Base-by-base conservation (phyloP, 2,888 invertebrate species). In the Gastrophysa polygoni region DNA sequence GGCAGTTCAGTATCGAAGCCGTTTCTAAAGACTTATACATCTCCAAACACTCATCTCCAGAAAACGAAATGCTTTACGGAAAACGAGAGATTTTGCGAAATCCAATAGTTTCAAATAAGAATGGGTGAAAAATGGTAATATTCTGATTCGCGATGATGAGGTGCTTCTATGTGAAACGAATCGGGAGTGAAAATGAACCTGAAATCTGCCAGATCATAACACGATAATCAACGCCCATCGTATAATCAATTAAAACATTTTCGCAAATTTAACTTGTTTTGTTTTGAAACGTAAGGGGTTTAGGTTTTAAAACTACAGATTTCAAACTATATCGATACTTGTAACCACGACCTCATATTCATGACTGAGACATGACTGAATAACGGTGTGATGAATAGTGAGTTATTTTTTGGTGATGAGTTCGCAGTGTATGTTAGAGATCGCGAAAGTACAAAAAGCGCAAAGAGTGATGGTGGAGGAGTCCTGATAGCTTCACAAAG, bases 161-260 rank as follows among this genome's bases (percentile, higher is more conserved):
- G 17, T n/a, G 18, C 46, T 46, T 18, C 46, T 18, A 11, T 46
- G 18, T 46, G 46, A 46, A 46, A 24, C 24, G 24, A 24, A 24
- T 24, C 24, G 24, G 7, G 24, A 24, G 24, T 24, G 24, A 24
- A 24, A 18, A 46, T 46, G 46, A n/a, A 46, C 20, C 46, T 46
- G 46, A 46, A 46, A 46, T 46, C 46, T 46, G 18, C 46, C 18
- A 17, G 46, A 46, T 46, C 46, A 46, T 10, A 11, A 18, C 46
- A 46, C 11, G 46, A 46, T 18, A 20, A 18, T 46, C 46, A 46
- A 46, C 16, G 46, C 46, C 17, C 17, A 46, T 46, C 18, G 46
- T 46, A 46, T 46, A 46, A 16, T 18, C 17, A 46, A 46, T 3
- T 46, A 5, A 46, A 18, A 18, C 46, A 46, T 46, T 17, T 46